These are phyloP conservation scores for Microtus ochrogaster DNA, from an alignment of 2,113 vertebrate species.

Conservation along the genomic window DNA sequence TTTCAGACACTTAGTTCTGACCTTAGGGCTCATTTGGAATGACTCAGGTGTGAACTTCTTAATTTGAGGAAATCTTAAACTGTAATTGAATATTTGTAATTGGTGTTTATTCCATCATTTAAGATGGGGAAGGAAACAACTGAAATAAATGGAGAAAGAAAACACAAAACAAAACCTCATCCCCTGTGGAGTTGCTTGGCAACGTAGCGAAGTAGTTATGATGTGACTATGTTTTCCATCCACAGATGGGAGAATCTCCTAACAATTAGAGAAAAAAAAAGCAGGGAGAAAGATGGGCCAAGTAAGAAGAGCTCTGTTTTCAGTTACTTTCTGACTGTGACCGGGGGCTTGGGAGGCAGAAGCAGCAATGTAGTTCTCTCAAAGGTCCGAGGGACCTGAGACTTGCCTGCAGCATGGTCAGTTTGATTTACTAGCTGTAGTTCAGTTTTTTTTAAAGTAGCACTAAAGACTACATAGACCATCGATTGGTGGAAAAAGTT, in stretches of 20 bases:
- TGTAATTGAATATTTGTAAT: neutral
- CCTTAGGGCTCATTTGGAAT: neutral
- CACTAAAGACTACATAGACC: constrained; percentile 36
- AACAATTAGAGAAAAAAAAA: neutral
- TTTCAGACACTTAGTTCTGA: constrained; percentile 8
- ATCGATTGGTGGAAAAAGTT: constrained; percentile 70
- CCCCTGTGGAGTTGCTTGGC: neutral
- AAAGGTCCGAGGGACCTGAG: neutral
- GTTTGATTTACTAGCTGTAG: constrained; percentile 68
- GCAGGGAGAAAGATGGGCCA: neutral
- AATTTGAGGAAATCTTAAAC: neutral
- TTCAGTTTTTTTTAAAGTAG: constrained; percentile 48
- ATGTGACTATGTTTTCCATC: neutral
- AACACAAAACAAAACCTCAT: neutral
- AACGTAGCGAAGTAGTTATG: neutral
- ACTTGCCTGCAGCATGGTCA: neutral
- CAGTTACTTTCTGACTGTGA: neutral
- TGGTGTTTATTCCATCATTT: neutral
- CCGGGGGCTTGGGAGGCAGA: neutral
- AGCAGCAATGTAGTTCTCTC: neutral
- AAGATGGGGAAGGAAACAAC: neutral
- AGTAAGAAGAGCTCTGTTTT: constrained; percentile 14
- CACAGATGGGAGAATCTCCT: neutral
- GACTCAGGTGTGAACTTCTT: constrained; percentile 13
- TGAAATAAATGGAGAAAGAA: neutral